Percentiles rank a stretch among this genome's conserved stretches.
Evolutionary conservation across 2,797 vertebrate species (phyloP).

Genomic region (Urocyon cinereoargenteus): DNA sequence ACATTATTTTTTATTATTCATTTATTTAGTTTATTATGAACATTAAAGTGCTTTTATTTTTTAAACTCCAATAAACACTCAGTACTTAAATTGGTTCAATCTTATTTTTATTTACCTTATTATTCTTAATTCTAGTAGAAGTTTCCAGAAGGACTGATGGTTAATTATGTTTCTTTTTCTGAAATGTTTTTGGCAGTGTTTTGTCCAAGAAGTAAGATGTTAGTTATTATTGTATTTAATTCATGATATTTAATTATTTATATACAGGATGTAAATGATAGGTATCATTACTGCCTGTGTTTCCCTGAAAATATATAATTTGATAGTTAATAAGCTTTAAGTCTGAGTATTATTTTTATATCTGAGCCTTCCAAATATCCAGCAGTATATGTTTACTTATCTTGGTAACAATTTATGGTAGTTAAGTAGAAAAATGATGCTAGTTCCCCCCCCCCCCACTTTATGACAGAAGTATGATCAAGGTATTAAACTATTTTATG

Average conservation of each 20-base stretch:
- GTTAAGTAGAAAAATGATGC: slow-evolving; percentile 16
- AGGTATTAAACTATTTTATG: slow-evolving; percentile 26
- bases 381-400: neutral
- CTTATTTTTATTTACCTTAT: slow-evolving; percentile 2
- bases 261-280: neutral
- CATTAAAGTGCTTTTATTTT: slow-evolving; percentile 35
- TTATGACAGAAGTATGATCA: neutral
- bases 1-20: neutral
- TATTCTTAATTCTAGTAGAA: neutral
- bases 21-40: slow-evolving; percentile 13
- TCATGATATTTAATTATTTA: slow-evolving; percentile 44
- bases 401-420: neutral
- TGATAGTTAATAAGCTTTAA: slow-evolving; percentile 38
- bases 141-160: neutral
- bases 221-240: neutral
- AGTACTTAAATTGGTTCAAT: slow-evolving; percentile 21
- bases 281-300: neutral
- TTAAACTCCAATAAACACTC: neutral
- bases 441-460: neutral
- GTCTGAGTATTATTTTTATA: neutral
- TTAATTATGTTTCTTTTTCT: neutral
- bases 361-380: neutral
- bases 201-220: slow-evolving; percentile 21
- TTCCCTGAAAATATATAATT: neutral
- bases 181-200: slow-evolving; percentile 31